Evolutionary conservation across 1,140 invertebrate genomes (phyloP).

Genomic region (Ditylenchus dipsaci): DNA sequence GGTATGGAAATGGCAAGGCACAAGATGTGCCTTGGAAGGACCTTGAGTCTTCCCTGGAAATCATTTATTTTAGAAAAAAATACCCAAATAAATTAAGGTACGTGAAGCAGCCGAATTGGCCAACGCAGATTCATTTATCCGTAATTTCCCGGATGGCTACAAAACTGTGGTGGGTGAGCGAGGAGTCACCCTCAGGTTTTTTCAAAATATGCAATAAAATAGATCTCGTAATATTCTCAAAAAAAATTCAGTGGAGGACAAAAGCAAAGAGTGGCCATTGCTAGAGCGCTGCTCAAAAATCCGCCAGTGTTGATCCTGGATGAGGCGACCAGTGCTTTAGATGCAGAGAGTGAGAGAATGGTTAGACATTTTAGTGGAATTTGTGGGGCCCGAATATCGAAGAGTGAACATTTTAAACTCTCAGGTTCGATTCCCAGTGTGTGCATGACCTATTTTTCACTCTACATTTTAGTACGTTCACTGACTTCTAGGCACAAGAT

Average conservation of each 20-base stretch:
- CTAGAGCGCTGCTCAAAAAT: conserved; percentile 59
- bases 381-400: too few relatives aligned
- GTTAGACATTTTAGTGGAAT: conserved; percentile 13
- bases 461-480: too few relatives aligned
- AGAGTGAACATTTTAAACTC: too few relatives aligned
- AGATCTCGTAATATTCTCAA: too few relatives aligned
- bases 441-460: too few relatives aligned
- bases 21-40: too few relatives aligned
- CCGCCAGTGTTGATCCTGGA: conserved; percentile 63
- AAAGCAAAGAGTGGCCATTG: conserved; percentile 72
- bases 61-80: neutral
- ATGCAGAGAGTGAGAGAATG: conserved; percentile 58
- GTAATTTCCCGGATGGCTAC: conserved; percentile 76
- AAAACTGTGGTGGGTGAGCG: conserved; percentile 80
- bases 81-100: conserved; percentile 19
- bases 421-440: too few relatives aligned
- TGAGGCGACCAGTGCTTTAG: conserved; percentile 61
- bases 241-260: conserved; percentile 87
- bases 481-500: too few relatives aligned
- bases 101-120: conserved; percentile 74
- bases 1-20: conserved; percentile 61
- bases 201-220: too few relatives aligned
- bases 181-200: too few relatives aligned
- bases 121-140: conserved; percentile 85
- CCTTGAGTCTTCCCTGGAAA: too few relatives aligned